These are phyloP conservation scores for Pelvicachromis taeniatus DNA, from an alignment of 2,113 vertebrate species.

Conservation along the genomic window DNA sequence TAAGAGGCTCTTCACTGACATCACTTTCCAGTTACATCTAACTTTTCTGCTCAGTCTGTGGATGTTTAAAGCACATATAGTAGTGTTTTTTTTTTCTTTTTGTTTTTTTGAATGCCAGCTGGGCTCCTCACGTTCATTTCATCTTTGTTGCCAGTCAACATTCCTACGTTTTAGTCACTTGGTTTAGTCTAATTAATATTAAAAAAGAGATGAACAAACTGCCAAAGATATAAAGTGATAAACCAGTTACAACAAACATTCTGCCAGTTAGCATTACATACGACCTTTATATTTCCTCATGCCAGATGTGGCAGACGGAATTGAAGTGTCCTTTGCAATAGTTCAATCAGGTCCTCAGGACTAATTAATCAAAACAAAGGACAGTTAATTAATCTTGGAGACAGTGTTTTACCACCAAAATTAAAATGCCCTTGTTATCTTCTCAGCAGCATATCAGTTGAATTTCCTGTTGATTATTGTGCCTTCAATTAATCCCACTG, in stretches of 20 bases:
- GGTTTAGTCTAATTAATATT: neutral
- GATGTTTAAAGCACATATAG: neutral
- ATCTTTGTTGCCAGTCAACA: neutral
- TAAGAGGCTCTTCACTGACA: neutral
- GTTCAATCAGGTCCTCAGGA: neutral
- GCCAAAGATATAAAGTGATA: neutral
- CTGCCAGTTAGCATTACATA: neutral
- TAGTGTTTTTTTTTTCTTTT: neutral
- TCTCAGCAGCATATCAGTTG: neutral
- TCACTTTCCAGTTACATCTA: neutral
- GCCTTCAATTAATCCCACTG: neutral
- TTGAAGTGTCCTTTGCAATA: neutral
- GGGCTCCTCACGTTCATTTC: neutral
- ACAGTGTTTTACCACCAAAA: neutral
- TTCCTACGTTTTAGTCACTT: neutral
- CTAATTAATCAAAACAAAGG: constrained; percentile 17
- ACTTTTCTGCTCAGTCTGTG: neutral
- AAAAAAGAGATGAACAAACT: neutral
- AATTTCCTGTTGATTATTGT: neutral
- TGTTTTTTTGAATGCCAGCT: neutral
- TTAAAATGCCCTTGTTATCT: neutral
- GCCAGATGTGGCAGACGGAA: neutral
- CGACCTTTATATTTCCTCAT: neutral
- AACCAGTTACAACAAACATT: neutral
- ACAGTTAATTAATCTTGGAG: neutral